Base-by-base conservation (phyloP, 2,888 invertebrate species). In the Hemaris fuciformis region DNA sequence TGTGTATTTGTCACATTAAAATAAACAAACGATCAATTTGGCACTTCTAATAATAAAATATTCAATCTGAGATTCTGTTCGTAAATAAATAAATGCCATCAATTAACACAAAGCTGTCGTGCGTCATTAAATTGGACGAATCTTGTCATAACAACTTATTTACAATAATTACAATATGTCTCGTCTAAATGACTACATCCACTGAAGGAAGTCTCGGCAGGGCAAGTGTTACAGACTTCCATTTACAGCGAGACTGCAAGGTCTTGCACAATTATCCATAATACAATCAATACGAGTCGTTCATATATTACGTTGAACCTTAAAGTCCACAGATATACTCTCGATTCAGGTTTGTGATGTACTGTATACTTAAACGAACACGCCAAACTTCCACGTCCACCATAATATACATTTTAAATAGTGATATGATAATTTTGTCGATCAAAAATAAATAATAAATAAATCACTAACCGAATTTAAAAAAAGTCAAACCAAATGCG, bases 101-200 rank as follows among this genome's bases (percentile, higher is more conserved):
- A 76, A 81, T 81, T 72, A 74, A 77, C 76, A 76, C 73, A 72
- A 72, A 66, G 64, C 65, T 66, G 67, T 65, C 62, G 61, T 61
- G 64, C 69, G 71, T 72, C 64, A 73, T 68, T 66, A 65, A 72
- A 75, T 71, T 83, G 88, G 88, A 89, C 88, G 85, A 88, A 83
- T 83, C 72, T 79, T 83, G 75, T 75, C 75, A 76, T 78, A 85
- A 87, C 84, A 86, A 83, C 74, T 81, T 89, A 89, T 89, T 84
- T 90, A 89, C 89, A 90, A 87, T 88, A 88, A 87, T 85, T 85
- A 88, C 86, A 88, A 75, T 77, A 72, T 72, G 66, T 74, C 72
- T 75, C 73, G 72, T 74, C 70, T 76, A 77, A 62, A 76, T 72
- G 75, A 81, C 79, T 83, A 59, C 48, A 60, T 53, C 18, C 38